Evolutionary conservation across 2,888 invertebrate genomes (phyloP).

Genomic region (Mythimna albipuncta): DNA sequence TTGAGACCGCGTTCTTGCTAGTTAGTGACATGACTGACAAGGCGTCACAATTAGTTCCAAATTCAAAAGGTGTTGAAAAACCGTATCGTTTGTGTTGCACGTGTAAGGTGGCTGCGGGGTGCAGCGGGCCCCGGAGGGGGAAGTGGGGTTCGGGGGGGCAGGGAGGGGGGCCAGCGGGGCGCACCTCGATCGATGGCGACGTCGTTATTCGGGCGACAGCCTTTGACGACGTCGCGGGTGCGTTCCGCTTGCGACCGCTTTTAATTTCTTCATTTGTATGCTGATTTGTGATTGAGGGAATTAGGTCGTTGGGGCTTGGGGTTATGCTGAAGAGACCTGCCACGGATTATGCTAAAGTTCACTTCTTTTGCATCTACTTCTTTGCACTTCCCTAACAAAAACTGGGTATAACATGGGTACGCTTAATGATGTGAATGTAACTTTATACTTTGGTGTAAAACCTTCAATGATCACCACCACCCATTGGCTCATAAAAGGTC

Average conservation of each 20-base stretch:
- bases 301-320: conserved; percentile 52
- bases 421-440: background rate
- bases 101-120: conserved; percentile 69
- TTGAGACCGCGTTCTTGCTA: conserved; percentile 38
- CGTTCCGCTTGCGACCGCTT: conserved; percentile 68
- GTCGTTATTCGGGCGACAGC: conserved; percentile 91
- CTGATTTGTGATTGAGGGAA: conserved; percentile 65
- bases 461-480: background rate
- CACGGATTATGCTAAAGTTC: conserved; percentile 34
- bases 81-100: conserved; percentile 67
- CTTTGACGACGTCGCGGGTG: conserved; percentile 87
- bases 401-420: background rate
- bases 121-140: conserved; percentile 61
- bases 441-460: background rate
- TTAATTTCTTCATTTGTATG: conserved; percentile 67
- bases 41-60: conserved; percentile 63
- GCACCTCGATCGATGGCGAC: conserved; percentile 87
- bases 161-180: conserved; percentile 62
- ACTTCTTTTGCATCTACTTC: background rate
- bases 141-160: conserved; percentile 56
- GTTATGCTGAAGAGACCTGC: conserved; percentile 30
- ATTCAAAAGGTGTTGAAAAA: conserved; percentile 67
- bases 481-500: background rate
- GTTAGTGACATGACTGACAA: conserved; percentile 46
- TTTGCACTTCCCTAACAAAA: background rate